Base-by-base conservation (phyloP, 2,888 invertebrate species). In the Lordiphosa andalusiaca region DNA sequence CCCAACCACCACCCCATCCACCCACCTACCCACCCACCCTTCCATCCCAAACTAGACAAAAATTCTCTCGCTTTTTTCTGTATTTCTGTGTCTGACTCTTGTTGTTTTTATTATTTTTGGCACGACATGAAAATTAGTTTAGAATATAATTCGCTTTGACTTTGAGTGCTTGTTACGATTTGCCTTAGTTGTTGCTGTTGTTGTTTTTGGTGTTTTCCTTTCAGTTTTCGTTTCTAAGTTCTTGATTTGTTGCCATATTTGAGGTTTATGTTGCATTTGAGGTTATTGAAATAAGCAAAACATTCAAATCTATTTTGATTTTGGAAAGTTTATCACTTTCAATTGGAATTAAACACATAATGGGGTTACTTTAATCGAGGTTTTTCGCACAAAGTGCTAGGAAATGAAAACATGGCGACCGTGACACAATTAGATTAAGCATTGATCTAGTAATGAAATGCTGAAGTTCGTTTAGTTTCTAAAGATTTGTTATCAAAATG, bases 91-190 rank as follows among this genome's bases (percentile, higher is more conserved):
- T 23, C 33, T 51, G 36, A 21, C 36, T 42, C 7, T 39, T 25
- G n/a, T 69, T 70, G 58, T 69, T 76, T 76, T 82, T 80, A 83
- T 80, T 83, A 83, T 83, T 80, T 80, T 80, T 80, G 80, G 80
- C 84, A 83, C 80, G 75, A 73, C 77, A 83, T 59, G 84, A 83
- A 80, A 83, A 78, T 78, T 73, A 80, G 84, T 81, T 81, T 74
- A 83, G 81, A 78, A 83, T 70, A 76, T 78, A 83, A 78, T 78
- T 83, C 67, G 76, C 83, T 83, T 78, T 83, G 82, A 82, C 77
- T 78, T 75, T 82, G 77, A 78, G 82, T 82, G 77, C 78, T 82
- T 75, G 82, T 67, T 82, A 78, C 78, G 63, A 81, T 77, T 74
- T 82, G 82, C 75, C 33, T 39, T 7, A n/a, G 9, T 36, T 13